phyloP scores from a whole-genome alignment of 2,888 invertebrate genomes.

The Amphiduros pacificus region DNA sequence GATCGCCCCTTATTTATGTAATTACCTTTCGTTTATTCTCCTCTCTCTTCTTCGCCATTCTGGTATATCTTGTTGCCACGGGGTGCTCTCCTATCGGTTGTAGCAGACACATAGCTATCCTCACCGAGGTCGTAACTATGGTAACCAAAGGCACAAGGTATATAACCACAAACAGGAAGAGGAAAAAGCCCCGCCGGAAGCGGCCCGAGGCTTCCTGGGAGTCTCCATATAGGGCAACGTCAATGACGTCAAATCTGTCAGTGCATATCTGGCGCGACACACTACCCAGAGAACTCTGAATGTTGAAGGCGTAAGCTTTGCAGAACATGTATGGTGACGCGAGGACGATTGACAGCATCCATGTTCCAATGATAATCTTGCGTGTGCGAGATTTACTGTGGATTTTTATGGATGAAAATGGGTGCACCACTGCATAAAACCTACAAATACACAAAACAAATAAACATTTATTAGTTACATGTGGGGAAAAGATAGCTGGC shows the following conservation, averaged over 20 bases:
- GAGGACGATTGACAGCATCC: conserved; percentile 55
- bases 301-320: conserved; percentile 37
- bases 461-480: too few species aligned
- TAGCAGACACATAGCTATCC: conserved; percentile 44
- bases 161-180: conserved; percentile 58
- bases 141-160: conserved; percentile 58
- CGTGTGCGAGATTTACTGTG: conserved; percentile 56
- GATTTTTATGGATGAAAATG: conserved; percentile 56
- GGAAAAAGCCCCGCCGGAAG: conserved; percentile 55
- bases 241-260: conserved; percentile 26
- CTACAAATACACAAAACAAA: conserved; percentile 36
- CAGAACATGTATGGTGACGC: conserved; percentile 44
- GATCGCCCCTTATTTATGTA: background rate
- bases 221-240: background rate
- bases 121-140: conserved; percentile 49
- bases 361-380: conserved; percentile 56
- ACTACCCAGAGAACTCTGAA: conserved; percentile 55
- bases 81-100: conserved; percentile 34
- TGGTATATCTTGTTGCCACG: background rate
- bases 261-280: conserved; percentile 59
- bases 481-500: too few species aligned
- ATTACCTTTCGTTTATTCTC: conserved; percentile 52
- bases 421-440: conserved; percentile 61
- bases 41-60: conserved; percentile 31
- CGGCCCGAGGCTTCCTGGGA: conserved; percentile 21